Evolutionary conservation across 30 jellyfish, hydroid and myxozoan genomes (phyloP), one percentile per base, ranked within the genome.

Genomic region (Turritopsis dohrnii): DNA sequence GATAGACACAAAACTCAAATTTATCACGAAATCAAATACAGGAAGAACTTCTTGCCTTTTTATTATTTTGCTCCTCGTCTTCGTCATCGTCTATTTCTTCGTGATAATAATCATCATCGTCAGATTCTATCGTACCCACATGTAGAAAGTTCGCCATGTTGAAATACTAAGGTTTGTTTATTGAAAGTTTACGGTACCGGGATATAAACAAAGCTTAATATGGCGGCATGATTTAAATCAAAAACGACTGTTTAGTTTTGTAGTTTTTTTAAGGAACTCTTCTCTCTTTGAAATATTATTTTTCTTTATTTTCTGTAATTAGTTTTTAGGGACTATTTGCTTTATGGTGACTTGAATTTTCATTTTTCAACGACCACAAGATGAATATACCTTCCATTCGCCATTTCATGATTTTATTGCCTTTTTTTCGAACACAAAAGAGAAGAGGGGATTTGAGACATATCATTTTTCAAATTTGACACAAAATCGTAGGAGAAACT

Each of bases 111-210:
- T 76, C 88, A 27, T 88, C 96, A 53, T 88, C 96, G 54, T 88
- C 96, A 18, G 96, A 88, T 71, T 88, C 96, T 23, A 88, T 83
- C 7, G 96, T 88, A 20, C 79, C 75, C 22, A 88, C 66, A 52
- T 83, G 52, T 24, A 26, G 27, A 66, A 75, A 22, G 18, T 21
- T 26, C 21, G 89, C 89, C 89, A 76, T 76, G 22, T 66, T 66
- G 60, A 41, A 41, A 41, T 41, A 41, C n/a, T n/a, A n/a, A n/a
- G 28, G 7, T 66, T 66, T 66, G 60, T 41, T 41, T 41, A 41
- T 13, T 41, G 60, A 41, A 41, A 41, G 13, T 13, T 41, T 41
- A 41, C 60, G 60, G 60, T 41, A 41, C 13, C 60, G 60, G 60
- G 60, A 41, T 41, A 41, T 41, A 41, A 41, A 41, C 60, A 41